Base-by-base conservation (phyloP, 2,888 invertebrate species). In the Tortrix viridana region DNA sequence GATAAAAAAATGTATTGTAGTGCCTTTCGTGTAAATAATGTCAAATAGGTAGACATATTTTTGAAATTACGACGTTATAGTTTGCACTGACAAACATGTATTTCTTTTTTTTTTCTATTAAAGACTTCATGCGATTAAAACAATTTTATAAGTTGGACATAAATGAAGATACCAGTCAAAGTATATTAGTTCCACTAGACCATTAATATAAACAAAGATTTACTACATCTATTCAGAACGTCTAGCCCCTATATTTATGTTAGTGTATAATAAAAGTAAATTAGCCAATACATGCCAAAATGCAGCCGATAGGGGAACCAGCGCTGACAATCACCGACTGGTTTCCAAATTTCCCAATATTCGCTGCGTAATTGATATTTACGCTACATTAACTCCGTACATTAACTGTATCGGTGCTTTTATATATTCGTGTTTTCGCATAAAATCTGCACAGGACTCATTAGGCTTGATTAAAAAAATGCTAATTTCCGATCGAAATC, bases 341-440 rank as follows among this genome's bases (percentile, higher is more conserved):
- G 76, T 79, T 80, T 74, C 84, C 79, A 79, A 85, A 83, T 82
- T 82, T 80, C 73, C 81, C 82, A 74, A 82, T 83, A 81, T 79
- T 81, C 80, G 75, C 82, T 70, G 69, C 74, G 77, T 88, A 89
- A 90, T 90, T 89, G 88, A 87, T 89, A 89, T 90, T 90, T 88
- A 89, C 87, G 88, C 81, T 69, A 77, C 85, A 84, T 84, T 86
- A 81, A 86, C 74, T 79, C 76, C 75, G 73, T 46, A 61, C 74
- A 75, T 71, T 76, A 74, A 75, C 75, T 70, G 71, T 71, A 73
- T 74, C 71, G 73, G 72, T 78, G 80, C 81, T 79, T 76, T 81
- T 81, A 75, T 52, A 46, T 37, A 6, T 46, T 57, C 38, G 19
- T 38, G 37, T 47, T 57, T 50, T 47, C 12, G 46, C 44, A 37